Evolutionary conservation across 2,888 invertebrate genomes (phyloP).

Genomic region (Apeira syringaria): DNA sequence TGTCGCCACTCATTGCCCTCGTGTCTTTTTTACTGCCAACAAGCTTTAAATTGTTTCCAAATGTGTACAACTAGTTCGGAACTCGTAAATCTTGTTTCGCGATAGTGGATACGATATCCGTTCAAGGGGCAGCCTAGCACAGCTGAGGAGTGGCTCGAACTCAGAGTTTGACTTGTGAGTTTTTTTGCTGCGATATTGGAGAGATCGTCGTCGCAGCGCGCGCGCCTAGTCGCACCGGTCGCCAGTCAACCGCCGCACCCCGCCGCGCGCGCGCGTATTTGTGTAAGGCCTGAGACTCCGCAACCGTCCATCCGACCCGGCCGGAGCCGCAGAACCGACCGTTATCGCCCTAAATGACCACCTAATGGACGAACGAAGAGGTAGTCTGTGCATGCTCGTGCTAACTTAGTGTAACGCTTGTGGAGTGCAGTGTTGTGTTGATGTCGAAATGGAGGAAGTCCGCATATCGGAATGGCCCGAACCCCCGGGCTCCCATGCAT

Average conservation of each 20-base stretch:
- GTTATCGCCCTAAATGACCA: slow-evolving; percentile 79
- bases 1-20: slow-evolving; percentile 25
- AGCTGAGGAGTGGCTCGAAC: slow-evolving; percentile 42
- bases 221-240: slow-evolving; percentile 46
- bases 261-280: slow-evolving; percentile 63
- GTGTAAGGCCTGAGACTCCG: slow-evolving; percentile 26
- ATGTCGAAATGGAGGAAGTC: slow-evolving; percentile 85
- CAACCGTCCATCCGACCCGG: slow-evolving; percentile 45
- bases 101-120: slow-evolving; percentile 53
- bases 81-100: slow-evolving; percentile 57
- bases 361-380: slow-evolving; percentile 78
- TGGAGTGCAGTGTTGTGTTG: slow-evolving; percentile 79
- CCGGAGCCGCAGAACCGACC: slow-evolving; percentile 44
- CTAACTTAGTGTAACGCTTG: slow-evolving; percentile 64
- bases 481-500: slow-evolving; percentile 88
- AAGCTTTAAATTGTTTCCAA: slow-evolving; percentile 45
- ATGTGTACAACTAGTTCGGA: slow-evolving; percentile 48
- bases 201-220: slow-evolving; percentile 63
- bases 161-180: slow-evolving; percentile 40
- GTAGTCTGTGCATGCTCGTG: slow-evolving; percentile 79
- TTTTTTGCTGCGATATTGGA: slow-evolving; percentile 60
- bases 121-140: slow-evolving; percentile 49
- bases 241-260: slow-evolving; percentile 69
- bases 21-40: slow-evolving; percentile 22
- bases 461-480: slow-evolving; percentile 87